Percentiles rank a stretch among this genome's conserved stretches.
phyloP scores from a whole-genome alignment of 2,797 vertebrate genomes.

The Rhincodon typus region DNA sequence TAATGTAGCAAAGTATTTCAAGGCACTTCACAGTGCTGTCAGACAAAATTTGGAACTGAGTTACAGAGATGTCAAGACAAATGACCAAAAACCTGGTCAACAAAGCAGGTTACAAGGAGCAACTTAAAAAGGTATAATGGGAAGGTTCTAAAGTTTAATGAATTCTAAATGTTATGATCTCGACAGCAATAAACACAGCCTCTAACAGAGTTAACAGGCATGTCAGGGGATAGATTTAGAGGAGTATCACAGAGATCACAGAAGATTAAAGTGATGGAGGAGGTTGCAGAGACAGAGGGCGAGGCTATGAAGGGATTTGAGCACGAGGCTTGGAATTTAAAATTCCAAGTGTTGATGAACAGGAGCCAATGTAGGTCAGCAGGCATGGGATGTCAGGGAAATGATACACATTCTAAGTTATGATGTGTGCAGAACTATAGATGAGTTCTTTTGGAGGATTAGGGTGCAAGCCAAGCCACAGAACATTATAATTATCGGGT shows the following conservation, averaged over 20 bases:
- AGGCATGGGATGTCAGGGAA: background rate
- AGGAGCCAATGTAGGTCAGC: background rate
- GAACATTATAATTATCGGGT: background rate
- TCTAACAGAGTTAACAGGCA: background rate
- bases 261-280: background rate
- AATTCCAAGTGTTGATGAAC: too few species aligned
- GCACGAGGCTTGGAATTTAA: background rate
- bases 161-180: background rate
- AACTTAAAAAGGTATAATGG: background rate
- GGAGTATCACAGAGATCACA: background rate
- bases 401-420: background rate
- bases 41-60: background rate
- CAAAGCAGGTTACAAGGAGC: background rate
- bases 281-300: background rate
- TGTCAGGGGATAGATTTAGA: background rate
- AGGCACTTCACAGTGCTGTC: background rate
- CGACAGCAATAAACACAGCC: background rate
- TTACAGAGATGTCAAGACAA: background rate
- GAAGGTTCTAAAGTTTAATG: background rate
- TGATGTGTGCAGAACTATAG: background rate
- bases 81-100: background rate
- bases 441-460: background rate
- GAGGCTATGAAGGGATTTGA: background rate
- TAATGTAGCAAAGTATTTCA: background rate
- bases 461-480: background rate